These are phyloP conservation scores for Halichoerus grypus DNA, from an alignment of 2,113 vertebrate species.

Conservation along the genomic window DNA sequence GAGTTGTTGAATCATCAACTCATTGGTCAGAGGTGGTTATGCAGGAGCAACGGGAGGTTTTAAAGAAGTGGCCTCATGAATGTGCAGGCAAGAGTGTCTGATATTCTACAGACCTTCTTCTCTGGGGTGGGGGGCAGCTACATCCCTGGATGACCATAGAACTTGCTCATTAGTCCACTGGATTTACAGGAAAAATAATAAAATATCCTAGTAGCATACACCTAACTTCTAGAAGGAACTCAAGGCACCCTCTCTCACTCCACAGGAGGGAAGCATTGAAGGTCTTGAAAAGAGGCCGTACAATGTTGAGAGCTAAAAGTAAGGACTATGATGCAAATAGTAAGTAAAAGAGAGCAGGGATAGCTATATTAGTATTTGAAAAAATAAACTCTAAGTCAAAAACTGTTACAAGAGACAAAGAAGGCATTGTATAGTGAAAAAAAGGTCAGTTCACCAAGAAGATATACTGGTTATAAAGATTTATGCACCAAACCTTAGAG, in stretches of 20 bases:
- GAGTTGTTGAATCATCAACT: background rate
- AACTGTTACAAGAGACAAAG: background rate
- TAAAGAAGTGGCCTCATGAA: constrained; percentile 18
- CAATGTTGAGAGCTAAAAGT: background rate
- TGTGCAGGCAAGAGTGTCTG: background rate
- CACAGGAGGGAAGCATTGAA: background rate
- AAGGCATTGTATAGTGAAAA: background rate
- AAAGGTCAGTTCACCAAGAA: constrained; percentile 19
- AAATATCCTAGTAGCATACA: background rate
- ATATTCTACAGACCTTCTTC: background rate
- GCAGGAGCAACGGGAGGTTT: background rate
- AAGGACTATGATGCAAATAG: background rate
- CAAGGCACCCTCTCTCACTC: background rate
- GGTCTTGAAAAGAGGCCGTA: background rate
- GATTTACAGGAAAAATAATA: background rate
- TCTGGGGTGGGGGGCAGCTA: background rate
- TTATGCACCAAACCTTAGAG: background rate
- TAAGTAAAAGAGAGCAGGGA: background rate
- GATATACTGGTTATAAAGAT: constrained; percentile 27
- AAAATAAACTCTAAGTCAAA: constrained; percentile 17
- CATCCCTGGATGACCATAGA: background rate
- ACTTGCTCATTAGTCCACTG: background rate
- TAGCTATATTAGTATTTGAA: background rate
- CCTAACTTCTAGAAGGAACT: background rate
- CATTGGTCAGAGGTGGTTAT: background rate